phyloP scores from a whole-genome alignment of 2,113 vertebrate species.

The Cinclus mexicanus region DNA sequence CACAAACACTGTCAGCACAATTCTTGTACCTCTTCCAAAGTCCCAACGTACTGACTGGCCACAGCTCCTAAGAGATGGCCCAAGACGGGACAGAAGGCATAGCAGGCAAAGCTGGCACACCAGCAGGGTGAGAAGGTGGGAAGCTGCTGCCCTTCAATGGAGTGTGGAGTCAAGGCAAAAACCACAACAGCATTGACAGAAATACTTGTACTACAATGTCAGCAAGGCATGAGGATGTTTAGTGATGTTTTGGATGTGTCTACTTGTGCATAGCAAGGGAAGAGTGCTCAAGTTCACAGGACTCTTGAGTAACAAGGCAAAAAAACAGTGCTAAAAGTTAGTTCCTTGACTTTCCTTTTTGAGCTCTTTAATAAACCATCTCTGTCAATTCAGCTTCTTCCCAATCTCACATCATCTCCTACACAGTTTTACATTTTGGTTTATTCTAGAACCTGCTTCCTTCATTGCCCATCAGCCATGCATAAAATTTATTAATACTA shows the following conservation, averaged over 20 bases:
- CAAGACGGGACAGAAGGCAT: background rate
- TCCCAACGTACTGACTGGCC: background rate
- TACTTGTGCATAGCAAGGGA: background rate
- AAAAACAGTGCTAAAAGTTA: background rate
- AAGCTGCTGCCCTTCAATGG: background rate
- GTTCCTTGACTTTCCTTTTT: background rate
- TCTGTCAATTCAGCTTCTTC: background rate
- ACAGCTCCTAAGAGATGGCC: background rate
- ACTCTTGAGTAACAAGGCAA: background rate
- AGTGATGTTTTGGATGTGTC: background rate
- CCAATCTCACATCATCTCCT: background rate
- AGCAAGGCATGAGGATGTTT: fast-evolving
- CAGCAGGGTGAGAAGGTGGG: background rate
- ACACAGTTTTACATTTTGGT: background rate
- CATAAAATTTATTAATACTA: background rate
- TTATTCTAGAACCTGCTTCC: background rate
- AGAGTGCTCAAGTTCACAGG: background rate
- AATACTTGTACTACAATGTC: background rate
- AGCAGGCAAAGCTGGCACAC: background rate
- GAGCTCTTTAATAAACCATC: background rate
- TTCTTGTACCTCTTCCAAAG: background rate
- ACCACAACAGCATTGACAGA: background rate
- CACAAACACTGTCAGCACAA: background rate
- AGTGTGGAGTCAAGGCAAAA: background rate
- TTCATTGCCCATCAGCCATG: background rate